Conservation (phyloP, 2,797 vertebrate species). For the Syngnathus rostellatus region DNA sequence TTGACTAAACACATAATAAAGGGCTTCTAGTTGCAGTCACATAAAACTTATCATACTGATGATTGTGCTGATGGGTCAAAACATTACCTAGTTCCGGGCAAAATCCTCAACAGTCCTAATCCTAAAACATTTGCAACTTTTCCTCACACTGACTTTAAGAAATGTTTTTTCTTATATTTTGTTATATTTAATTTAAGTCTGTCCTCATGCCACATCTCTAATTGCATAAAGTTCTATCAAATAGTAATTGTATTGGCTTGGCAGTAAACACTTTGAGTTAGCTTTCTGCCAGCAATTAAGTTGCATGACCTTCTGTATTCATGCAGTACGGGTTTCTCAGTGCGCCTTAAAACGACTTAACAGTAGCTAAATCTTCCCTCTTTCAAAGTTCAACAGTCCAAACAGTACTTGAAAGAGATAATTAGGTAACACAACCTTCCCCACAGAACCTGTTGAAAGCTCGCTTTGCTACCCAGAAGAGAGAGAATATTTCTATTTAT, state of each 20-base stretch:
- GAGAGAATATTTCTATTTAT: conserved; percentile 7
- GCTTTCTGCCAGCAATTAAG: background rate
- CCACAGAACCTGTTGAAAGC: conserved; percentile 10
- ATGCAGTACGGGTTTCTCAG: conserved; percentile 5
- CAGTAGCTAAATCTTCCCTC: conserved; percentile 12
- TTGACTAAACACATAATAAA: no score
- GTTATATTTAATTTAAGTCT: no score
- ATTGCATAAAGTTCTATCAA: background rate
- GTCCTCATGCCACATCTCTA: background rate
- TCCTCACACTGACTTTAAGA: no score
- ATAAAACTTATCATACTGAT: no score
- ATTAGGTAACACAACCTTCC: conserved; percentile 20
- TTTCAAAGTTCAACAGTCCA: conserved; percentile 7
- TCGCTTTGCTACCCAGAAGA: conserved; percentile 3
- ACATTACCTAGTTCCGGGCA: no score
- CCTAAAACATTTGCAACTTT: no score
- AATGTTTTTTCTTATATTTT: no score
- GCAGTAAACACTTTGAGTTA: background rate
- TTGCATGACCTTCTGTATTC: conserved; percentile 21
- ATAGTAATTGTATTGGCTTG: background rate
- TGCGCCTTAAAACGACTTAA: conserved; percentile 3
- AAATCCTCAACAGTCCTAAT: no score
- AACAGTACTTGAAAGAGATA: conserved; percentile 16
- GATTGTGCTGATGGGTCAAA: no score
- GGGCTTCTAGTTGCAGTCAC: no score